Percentiles rank a stretch among this genome's conserved stretches.
Conservation (phyloP, 1,140 invertebrate genomes). For the Contarinia nasturtii region DNA sequence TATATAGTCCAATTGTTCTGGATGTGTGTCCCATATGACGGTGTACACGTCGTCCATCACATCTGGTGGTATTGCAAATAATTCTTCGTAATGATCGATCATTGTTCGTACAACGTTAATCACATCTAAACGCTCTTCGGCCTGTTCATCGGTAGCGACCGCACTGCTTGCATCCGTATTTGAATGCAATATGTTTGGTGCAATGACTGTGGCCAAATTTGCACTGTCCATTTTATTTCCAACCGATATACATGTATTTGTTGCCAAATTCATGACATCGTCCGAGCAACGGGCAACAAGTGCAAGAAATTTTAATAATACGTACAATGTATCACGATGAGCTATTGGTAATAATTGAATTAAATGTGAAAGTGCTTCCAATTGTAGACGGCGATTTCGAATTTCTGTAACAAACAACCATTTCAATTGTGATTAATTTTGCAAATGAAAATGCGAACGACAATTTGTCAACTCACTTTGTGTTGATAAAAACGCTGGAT, state of each 20-base stretch:
- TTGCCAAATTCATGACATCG: conserved; percentile 12
- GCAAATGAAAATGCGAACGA: neutral
- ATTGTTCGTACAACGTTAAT: conserved; percentile 70
- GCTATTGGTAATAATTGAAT: conserved; percentile 66
- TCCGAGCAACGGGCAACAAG: conserved; percentile 40
- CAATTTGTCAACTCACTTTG: conserved; percentile 44
- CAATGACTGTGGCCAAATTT: conserved; percentile 82
- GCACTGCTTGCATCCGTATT: conserved; percentile 26
- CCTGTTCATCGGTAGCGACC: conserved; percentile 13
- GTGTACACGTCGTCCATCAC: conserved; percentile 69
- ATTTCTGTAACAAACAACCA: conserved; percentile 36
- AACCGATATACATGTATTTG: conserved; percentile 9
- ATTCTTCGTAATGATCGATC: conserved; percentile 54
- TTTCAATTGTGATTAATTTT: neutral
- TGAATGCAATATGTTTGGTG: conserved; percentile 79
- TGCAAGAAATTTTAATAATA: conserved; percentile 61
- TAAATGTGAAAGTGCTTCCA: conserved; percentile 64
- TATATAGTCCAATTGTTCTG: conserved; percentile 51
- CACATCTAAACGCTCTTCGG: conserved; percentile 67
- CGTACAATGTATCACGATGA: conserved; percentile 73
- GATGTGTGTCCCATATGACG: conserved; percentile 63
- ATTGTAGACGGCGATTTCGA: conserved; percentile 57
- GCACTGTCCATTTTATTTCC: conserved; percentile 89
- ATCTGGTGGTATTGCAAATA: conserved; percentile 62
- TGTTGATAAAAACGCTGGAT: conserved; percentile 73